These are phyloP conservation scores for Oreocharis arfaki DNA, from an alignment of 2,113 vertebrate genomes.

Conservation along the genomic window DNA sequence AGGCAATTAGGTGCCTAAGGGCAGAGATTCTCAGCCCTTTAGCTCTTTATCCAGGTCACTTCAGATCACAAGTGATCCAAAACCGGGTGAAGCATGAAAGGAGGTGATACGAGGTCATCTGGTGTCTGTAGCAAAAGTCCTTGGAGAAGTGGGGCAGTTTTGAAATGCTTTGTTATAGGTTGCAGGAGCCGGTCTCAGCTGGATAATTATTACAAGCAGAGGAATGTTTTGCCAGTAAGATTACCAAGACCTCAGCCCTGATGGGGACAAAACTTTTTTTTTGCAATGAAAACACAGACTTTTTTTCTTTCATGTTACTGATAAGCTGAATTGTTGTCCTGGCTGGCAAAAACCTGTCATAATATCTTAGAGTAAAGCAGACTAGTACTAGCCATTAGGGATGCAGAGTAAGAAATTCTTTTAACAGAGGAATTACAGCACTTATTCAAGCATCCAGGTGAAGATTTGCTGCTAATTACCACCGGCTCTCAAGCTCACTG, in stretches of 20 bases:
- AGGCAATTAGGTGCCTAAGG: background rate
- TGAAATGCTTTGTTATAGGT: background rate
- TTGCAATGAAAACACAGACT: background rate
- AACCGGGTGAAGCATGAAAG: background rate
- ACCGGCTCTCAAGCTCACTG: background rate
- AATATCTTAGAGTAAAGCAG: background rate
- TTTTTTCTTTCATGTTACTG: background rate
- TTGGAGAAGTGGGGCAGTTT: background rate
- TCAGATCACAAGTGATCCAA: conserved; percentile 12
- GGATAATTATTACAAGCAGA: background rate
- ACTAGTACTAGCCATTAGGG: background rate
- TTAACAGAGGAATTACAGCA: background rate
- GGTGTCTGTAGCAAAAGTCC: background rate
- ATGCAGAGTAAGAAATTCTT: background rate
- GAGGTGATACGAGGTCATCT: background rate
- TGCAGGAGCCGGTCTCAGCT: background rate
- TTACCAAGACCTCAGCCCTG: background rate
- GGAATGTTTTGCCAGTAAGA: background rate
- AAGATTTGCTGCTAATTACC: background rate
- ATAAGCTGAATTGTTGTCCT: background rate
- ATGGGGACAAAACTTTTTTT: background rate
- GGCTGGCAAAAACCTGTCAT: background rate
- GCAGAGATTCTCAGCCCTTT: background rate
- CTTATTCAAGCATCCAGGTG: background rate
- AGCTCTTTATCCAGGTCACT: conserved; percentile 22